Percentiles rank a stretch among this genome's conserved stretches.
Evolutionary conservation across 2,888 invertebrate genomes (phyloP).

Genomic region (Strigamia transsilvanica): DNA sequence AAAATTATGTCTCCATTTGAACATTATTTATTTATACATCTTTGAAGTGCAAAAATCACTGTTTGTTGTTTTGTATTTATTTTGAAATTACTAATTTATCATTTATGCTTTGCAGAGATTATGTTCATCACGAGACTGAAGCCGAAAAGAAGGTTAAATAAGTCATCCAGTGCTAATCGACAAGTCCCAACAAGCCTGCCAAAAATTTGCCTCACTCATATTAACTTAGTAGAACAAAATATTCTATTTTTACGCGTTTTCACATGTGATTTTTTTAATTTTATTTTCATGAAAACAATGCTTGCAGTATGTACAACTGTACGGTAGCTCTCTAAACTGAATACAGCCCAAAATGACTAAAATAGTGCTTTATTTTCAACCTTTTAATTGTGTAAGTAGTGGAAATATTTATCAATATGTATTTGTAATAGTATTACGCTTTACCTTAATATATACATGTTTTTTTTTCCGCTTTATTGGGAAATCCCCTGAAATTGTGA

Average conservation of each 20-base stretch:
- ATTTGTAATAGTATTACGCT: neutral
- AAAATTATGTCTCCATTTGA: neutral
- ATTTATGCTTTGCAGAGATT: conserved; percentile 32
- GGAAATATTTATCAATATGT: neutral
- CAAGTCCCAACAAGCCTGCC: conserved; percentile 10
- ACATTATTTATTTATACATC: neutral
- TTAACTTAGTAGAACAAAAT: neutral
- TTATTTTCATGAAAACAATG: neutral
- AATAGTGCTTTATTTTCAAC: neutral
- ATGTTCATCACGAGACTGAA: neutral
- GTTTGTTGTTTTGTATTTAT: neutral
- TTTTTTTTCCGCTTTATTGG: neutral
- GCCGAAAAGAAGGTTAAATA: conserved; percentile 9
- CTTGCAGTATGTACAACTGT: neutral
- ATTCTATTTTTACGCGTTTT: conserved; percentile 10
- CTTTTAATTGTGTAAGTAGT: neutral
- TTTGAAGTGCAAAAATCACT: neutral
- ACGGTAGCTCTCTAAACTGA: neutral
- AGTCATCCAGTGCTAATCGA: neutral
- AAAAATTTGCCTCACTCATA: neutral
- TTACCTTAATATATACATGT: neutral
- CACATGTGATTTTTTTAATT: neutral
- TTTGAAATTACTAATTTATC: neutral
- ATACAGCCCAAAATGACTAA: neutral
- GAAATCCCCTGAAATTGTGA: neutral